Conservation (phyloP, 2,113 vertebrate species). For the Grammomys surdaster region DNA sequence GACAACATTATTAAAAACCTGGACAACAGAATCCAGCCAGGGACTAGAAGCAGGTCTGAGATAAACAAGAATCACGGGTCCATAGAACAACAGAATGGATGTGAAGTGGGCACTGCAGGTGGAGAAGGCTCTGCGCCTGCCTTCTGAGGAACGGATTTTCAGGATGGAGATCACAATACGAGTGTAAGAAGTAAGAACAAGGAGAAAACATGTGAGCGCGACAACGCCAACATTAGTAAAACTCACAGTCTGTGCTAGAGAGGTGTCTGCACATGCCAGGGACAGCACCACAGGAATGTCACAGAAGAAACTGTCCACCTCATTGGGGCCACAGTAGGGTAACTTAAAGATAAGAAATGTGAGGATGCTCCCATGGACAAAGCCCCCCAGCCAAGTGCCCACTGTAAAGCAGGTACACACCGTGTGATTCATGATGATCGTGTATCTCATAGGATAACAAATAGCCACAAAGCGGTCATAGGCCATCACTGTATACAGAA, state of each 20-base stretch:
- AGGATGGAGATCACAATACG: slow-evolving; percentile 60
- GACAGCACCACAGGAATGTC: slow-evolving; percentile 68
- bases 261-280: slow-evolving; percentile 71
- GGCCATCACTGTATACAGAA: slow-evolving; percentile 86
- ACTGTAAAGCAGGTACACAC: slow-evolving; percentile 14
- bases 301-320: slow-evolving; percentile 74
- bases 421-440: slow-evolving; percentile 75
- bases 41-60: slow-evolving; percentile 68
- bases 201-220: neutral
- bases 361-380: slow-evolving; percentile 61
- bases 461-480: slow-evolving; percentile 78
- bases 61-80: slow-evolving; percentile 78
- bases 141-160: slow-evolving; percentile 57
- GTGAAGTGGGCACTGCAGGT: slow-evolving; percentile 80
- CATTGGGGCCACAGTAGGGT: slow-evolving; percentile 61
- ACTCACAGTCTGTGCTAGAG: slow-evolving; percentile 29
- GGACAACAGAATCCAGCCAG: slow-evolving; percentile 70
- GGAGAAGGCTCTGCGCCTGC: slow-evolving; percentile 72
- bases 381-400: slow-evolving; percentile 78
- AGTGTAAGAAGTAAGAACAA: slow-evolving; percentile 72
- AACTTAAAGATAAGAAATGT: slow-evolving; percentile 62
- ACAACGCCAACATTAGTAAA: slow-evolving; percentile 32
- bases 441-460: slow-evolving; percentile 5
- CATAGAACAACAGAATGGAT: slow-evolving; percentile 77
- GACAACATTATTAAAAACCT: slow-evolving; percentile 71